Evolutionary conservation across 2,888 invertebrate genomes (phyloP), one percentile per base, ranked within the genome.

Genomic region (Apantesis nais): DNA sequence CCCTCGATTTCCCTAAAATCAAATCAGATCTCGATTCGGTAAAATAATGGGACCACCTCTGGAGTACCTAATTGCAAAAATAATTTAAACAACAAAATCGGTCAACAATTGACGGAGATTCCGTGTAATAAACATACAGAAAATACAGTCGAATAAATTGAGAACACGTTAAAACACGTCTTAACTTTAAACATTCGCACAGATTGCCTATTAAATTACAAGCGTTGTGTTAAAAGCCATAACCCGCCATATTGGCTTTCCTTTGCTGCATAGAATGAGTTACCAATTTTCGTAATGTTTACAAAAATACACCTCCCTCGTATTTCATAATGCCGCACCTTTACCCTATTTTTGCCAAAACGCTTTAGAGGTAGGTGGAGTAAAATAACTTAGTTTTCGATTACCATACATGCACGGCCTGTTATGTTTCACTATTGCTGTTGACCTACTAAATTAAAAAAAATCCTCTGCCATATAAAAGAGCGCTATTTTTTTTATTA

Each of bases 221-320:
- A 52, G 16, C n/a, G 60, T 44, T 67, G 22, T 39, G 25, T 39
- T 19, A 29, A 29, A 16, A 29, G 14, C 14, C 34, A 31, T 1
- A 12, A 41, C 29, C 44, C 16, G 62, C 55, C 62, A 39, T 70
- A 66, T 39, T 41, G 55, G 39, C 44, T 66, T 70, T 62, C 48
- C 39, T 66, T 62, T n/a, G 55, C 52, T 25, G 25, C 29, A 22
- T 39, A 66, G 52, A 62, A 58, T 66, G 70, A 70, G 70, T 66
- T 70, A 70, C 66, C 66, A 70, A 70, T 70, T 70, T 70, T 55
- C 66, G 29, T 41, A 48, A 48, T 65, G 29, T 66, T 66, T 52
- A 62, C 39, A 34, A 70, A 62, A 66, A 25, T 22, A 37, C n/a
- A 60, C 60, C 65, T 29, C 22, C 58, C 11, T 44, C 66, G 55